Evolutionary conservation across 2,797 vertebrate genomes (phyloP), one percentile per base, ranked within the genome.

Genomic region (Cossypha caffra): DNA sequence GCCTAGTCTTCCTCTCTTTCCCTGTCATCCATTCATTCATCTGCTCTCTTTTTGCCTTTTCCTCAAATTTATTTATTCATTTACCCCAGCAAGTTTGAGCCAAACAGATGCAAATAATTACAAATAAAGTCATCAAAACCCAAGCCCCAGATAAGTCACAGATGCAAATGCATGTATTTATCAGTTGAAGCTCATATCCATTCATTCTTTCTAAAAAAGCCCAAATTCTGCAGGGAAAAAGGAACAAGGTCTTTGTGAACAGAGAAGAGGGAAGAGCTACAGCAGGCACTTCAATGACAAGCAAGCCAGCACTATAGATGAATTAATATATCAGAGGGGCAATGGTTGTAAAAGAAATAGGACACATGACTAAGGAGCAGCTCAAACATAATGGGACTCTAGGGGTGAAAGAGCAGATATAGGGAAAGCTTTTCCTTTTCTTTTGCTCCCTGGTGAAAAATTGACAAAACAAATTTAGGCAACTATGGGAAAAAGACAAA

Each of bases 101-200:
- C 80, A 93, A 94, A 81, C 23, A 89, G 71, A 91, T 85, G 74
- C 77, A 95, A 94, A 93, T 91, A 95, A 38, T 48, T 59, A 89
- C 55, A 90, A 77, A 92, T 84, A 73, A 93, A 94, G 71, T 82
- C 13, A 93, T 86, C 86, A 93, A 76, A 91, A 95, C 54, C 57
- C 82, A 86, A 81, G 67, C 19, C 71, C 83, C 90, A 93, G 86
- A 76, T 94, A 87, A 86, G 69, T 59, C 55, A 78, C 69, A 90
- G 80, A 89, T 79, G 88, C 90, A 88, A 94, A 92, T 51, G 59
- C 51, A 66, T 72, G 67, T 88, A 92, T 93, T 93, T 95, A 81
- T 93, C 91, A 73, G 69, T 1, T 81, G 63, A 88, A 76, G 74
- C 37, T 93, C 80, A 79, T 57, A 92, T 45, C 66, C 77, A 92